A percentile compares a stretch with the other conserved stretches of the same genome.
These are phyloP conservation scores for Hydrochoerus hydrochaeris DNA, from an alignment of 2,113 vertebrate genomes.

Conservation along the genomic window DNA sequence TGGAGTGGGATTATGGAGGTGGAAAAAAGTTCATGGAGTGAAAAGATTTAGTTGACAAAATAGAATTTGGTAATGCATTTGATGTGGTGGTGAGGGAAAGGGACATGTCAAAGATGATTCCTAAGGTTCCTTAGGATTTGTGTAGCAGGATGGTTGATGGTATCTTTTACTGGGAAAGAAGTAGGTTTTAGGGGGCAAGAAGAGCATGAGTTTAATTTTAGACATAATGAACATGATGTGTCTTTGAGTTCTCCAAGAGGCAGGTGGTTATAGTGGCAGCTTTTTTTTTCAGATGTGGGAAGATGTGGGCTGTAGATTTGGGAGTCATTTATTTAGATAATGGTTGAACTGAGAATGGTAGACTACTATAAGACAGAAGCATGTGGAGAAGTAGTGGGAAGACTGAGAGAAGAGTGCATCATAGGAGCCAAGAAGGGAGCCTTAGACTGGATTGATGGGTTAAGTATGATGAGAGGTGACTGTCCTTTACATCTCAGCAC, in stretches of 20 bases:
- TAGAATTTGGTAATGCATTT: not conserved
- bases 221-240: not conserved
- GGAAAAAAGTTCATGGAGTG: not conserved
- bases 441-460: not conserved
- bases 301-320: not conserved
- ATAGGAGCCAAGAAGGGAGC: not conserved
- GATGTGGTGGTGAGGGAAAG: constrained; percentile 2
- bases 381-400: not conserved
- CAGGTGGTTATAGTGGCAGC: not conserved
- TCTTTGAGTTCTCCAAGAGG: not conserved
- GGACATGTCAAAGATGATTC: not conserved
- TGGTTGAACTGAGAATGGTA: not conserved
- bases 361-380: too few relatives aligned
- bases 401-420: not conserved
- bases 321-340: not conserved
- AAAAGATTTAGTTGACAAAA: not conserved
- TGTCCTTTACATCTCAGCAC: not conserved
- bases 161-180: not conserved
- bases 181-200: not conserved
- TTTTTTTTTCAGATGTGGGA: not conserved
- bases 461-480: not conserved
- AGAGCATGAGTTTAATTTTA: not conserved
- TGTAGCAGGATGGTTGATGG: not conserved
- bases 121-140: not conserved
- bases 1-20: not conserved